A percentile compares a stretch with the other conserved stretches of the same genome.
These are phyloP conservation scores for Pemphigus obesinymphae DNA, from an alignment of 1,140 invertebrate genomes.

Conservation along the genomic window DNA sequence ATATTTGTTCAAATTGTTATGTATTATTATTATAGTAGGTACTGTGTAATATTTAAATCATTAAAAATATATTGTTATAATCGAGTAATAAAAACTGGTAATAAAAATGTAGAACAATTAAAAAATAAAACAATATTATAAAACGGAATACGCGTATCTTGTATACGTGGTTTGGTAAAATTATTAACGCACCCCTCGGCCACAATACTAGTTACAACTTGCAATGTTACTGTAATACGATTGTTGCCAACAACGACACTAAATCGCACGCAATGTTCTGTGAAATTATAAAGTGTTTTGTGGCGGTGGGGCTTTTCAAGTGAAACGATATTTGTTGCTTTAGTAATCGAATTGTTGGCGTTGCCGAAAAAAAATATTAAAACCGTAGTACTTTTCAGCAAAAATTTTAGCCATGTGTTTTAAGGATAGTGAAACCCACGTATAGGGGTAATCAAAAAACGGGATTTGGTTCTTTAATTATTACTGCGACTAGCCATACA, in stretches of 20 bases:
- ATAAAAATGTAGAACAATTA: too few relatives aligned
- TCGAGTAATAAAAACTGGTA: too few relatives aligned
- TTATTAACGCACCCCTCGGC: not conserved
- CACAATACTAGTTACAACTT: not conserved
- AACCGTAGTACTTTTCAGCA: too few relatives aligned
- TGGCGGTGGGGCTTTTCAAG: not conserved
- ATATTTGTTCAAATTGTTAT: too few relatives aligned
- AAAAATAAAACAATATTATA: too few relatives aligned
- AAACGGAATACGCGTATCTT: too few relatives aligned
- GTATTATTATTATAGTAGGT: too few relatives aligned
- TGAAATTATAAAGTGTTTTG: conserved; percentile 5
- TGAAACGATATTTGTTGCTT: conserved; percentile 1
- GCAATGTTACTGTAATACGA: not conserved
- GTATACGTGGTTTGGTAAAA: not conserved
- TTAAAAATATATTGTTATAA: too few relatives aligned
- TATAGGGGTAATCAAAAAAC: not conserved
- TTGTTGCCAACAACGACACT: not conserved
- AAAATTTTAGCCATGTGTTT: too few relatives aligned
- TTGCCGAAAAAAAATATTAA: not conserved
- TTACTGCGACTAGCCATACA: not conserved
- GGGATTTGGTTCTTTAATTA: conserved; percentile 15
- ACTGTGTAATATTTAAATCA: too few relatives aligned
- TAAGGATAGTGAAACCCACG: too few relatives aligned
- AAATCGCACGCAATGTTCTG: not conserved
- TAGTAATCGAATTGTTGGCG: not conserved